These are phyloP conservation scores for Athetis lepigone DNA, from an alignment of 2,888 invertebrate genomes.

Conservation along the genomic window DNA sequence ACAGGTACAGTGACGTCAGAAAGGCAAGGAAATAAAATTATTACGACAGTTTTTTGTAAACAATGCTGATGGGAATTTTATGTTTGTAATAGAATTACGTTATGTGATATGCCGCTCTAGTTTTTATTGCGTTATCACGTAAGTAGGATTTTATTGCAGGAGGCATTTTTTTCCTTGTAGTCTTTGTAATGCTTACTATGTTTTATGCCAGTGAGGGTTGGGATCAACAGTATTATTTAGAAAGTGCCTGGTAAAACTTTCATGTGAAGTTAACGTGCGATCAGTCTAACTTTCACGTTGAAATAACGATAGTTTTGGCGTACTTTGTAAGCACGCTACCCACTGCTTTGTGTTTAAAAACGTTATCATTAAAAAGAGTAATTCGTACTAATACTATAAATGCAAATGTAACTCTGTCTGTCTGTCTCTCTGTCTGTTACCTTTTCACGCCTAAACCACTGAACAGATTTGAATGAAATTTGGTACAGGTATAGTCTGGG, in stretches of 20 bases:
- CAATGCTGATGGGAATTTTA: constrained; percentile 60
- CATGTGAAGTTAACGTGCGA: constrained; percentile 11
- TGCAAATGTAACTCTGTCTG: too few species aligned
- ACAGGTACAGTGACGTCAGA: constrained; percentile 62
- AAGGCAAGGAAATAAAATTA: constrained; percentile 54
- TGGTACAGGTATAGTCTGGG: too few species aligned
- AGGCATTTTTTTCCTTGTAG: constrained; percentile 35
- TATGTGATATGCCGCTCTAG: constrained; percentile 45
- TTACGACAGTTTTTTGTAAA: constrained; percentile 58
- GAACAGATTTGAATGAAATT: too few species aligned
- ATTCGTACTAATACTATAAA: too few species aligned
- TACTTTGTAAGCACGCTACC: not conserved
- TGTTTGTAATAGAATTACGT: constrained; percentile 57
- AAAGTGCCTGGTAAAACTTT: constrained; percentile 28
- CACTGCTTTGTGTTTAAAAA: not conserved
- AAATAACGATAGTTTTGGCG: not conserved
- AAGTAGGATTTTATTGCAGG: constrained; percentile 55
- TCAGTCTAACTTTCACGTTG: constrained; percentile 6
- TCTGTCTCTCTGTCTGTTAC: too few species aligned
- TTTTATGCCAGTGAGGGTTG: constrained; percentile 27
- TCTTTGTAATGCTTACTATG: constrained; percentile 33
- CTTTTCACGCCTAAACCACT: too few species aligned
- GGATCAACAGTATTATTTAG: constrained; percentile 15
- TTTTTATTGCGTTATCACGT: constrained; percentile 61
- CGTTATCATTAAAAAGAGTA: not conserved